Base-by-base conservation (phyloP, 2,113 vertebrate species). In the Apodemus sylvaticus region DNA sequence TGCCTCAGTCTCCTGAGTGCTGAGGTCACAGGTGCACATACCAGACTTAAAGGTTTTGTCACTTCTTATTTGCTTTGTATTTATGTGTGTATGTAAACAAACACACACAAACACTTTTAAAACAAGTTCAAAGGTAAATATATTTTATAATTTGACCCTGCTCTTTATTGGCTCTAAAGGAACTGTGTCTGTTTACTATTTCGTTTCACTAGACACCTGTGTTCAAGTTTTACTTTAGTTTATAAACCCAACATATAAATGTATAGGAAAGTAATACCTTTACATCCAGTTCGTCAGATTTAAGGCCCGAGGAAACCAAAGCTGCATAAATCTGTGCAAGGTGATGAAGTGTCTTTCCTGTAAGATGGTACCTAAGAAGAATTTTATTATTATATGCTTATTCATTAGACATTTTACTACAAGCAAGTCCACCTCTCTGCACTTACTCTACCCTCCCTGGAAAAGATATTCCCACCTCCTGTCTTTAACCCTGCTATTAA, bases 271-370 rank as follows among this genome's bases (percentile, higher is more conserved):
- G 97, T 85, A 68, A 86, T 98, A 99, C 99, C 99, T 99, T 99
- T 68, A 99, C 98, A 96, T 99, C 98, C 96, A 99, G 98, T 96
- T 99, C 98, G 97, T 99, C 99, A 42, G 98, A 98, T 97, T 99
- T 99, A 97, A 98, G 98, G 36, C 98, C 96, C 95, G 99, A 98
- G 95, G 99, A 98, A 95, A 99, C 98, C 96, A 99, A 95, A 90
- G 99, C 98, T 6, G 99, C 99, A 98, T 99, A 99, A 97, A 99
- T 97, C 96, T 99, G 97, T 82, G 98, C 97, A 94, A 99, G 98
- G 96, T 99, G 99, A 96, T 98, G 98, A 95, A 99, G 98, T 89
- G 98, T 98, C 48, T 98, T 98, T 85, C 98, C 98, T 94, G 98
- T 98, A 95, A 99, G 98, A 89, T 98, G 99, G 96, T 98, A 98